Base-by-base conservation (phyloP, 2,113 vertebrate species). In the Rafetus swinhoei region DNA sequence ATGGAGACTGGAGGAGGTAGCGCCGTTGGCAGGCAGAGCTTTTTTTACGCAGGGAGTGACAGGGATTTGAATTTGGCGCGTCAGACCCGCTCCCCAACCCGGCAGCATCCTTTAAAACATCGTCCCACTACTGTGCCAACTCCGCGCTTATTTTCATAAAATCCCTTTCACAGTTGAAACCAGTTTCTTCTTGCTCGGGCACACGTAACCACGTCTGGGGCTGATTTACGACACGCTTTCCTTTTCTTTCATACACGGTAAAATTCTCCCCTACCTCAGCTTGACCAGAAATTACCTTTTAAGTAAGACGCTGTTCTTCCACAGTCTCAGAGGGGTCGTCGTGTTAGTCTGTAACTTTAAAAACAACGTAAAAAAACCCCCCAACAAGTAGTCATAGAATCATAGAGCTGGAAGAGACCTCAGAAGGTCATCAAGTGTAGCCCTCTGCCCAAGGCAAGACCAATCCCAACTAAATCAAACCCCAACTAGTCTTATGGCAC, bases 1-100 rank as follows among this genome's bases (percentile, higher is more conserved):
- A 0, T 0, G 1, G 86, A 59, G 7, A 32, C 5, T 3, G 6
- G 54, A 0, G 5, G 21, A 77, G 0, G 18, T 0, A 5, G 84
- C 52, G 2, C 4, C 2, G 5, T 0, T 14, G 15, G 15, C 3
- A 54, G 1, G 85, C 39, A 9, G 81, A 85, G 86, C 62, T 22
- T 8, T 77, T 39, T 15, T 77, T 25, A 50, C 50, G 74, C 74
- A 27, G 12, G 45, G 74, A 3, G 10, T 50, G 39, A 50, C 50
- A 77, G 22, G 22, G 21, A 25, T 77, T 77, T 50, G 13, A 39
- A 45, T 50, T 77, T 39, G 50, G 74, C 45, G 25, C 25, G 14
- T 45, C 35, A 27, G 5, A 50, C 13, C 74, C 22, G 39, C 12
- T 25, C 21, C 74, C 74, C 12, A 50, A 27, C 50, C 39, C 13